Conservation (phyloP, 2,888 invertebrate genomes). For the Melanostoma mellinum region DNA sequence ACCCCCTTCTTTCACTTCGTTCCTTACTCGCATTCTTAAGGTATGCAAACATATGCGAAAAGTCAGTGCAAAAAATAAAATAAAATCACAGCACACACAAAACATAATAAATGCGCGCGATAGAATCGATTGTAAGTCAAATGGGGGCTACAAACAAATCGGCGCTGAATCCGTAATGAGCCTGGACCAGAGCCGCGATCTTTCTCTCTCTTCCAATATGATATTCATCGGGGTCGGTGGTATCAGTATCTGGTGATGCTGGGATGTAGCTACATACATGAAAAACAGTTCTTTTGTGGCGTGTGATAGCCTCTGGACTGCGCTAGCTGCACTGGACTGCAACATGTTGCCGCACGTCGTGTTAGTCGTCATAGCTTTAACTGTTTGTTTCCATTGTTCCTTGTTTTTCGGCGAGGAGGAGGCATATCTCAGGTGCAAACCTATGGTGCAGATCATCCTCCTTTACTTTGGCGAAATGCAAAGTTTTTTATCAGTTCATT, state of each 20-base stretch:
- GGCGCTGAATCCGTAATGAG: conserved; percentile 80
- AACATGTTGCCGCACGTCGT: conserved; percentile 42
- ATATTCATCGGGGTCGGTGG: conserved; percentile 53
- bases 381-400: conserved; percentile 60
- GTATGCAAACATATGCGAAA: conserved; percentile 70
- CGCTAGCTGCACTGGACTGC: conserved; percentile 6
- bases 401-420: conserved; percentile 7
- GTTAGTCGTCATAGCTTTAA: conserved; percentile 28
- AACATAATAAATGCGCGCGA: conserved; percentile 74
- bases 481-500: conserved; percentile 67
- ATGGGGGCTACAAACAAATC: conserved; percentile 80
- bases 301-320: conserved; percentile 57
- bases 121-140: conserved; percentile 80
- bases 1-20: background rate
- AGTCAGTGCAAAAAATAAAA: conserved; percentile 19
- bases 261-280: conserved; percentile 39
- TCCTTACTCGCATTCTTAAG: conserved; percentile 23
- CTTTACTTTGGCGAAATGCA: conserved; percentile 50
- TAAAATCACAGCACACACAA: conserved; percentile 15
- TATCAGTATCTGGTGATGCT: conserved; percentile 55
- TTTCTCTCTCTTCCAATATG: conserved; percentile 32
- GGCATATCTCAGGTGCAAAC: conserved; percentile 24
- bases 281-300: conserved; percentile 63
- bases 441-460: conserved; percentile 43
- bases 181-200: conserved; percentile 37